phyloP scores from a whole-genome alignment of 2,888 invertebrate genomes.

The Laspeyria flexula region DNA sequence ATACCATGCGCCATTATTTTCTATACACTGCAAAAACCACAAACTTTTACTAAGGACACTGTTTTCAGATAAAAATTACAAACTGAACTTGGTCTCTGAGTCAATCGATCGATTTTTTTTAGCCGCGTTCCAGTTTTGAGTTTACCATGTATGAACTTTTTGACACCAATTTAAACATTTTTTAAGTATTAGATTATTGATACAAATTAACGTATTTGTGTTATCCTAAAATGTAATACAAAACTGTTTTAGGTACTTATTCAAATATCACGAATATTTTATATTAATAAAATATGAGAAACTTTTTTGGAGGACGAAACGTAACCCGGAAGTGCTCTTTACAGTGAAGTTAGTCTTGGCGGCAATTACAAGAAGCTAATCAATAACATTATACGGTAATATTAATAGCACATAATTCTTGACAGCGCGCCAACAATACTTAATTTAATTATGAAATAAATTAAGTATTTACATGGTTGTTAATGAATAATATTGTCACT shows the following conservation, averaged over 20 bases:
- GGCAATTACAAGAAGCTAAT: constrained; percentile 54
- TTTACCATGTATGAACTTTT: neutral
- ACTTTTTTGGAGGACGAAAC: neutral
- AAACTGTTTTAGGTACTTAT: no score
- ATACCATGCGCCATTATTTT: constrained; percentile 72
- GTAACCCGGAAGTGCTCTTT: constrained; percentile 15
- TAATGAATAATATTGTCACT: no score
- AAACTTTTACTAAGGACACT: constrained; percentile 19
- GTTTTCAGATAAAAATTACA: constrained; percentile 34
- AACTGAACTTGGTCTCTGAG: constrained; percentile 50
- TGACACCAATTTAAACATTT: no score
- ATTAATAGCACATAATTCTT: constrained; percentile 11
- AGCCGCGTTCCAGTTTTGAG: constrained; percentile 41
- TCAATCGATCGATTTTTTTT: constrained; percentile 51
- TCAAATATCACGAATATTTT: no score
- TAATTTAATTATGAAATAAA: constrained; percentile 43
- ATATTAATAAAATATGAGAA: neutral
- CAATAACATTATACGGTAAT: constrained; percentile 46
- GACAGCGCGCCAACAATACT: constrained; percentile 18
- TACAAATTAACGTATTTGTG: no score
- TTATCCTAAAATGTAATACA: no score
- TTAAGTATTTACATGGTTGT: no score
- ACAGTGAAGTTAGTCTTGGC: constrained; percentile 46
- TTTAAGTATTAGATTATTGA: no score
- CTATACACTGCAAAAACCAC: constrained; percentile 26